phyloP scores from a whole-genome alignment of 92 coral and sea anemone genomes.

The Palythoa grandiflora region DNA sequence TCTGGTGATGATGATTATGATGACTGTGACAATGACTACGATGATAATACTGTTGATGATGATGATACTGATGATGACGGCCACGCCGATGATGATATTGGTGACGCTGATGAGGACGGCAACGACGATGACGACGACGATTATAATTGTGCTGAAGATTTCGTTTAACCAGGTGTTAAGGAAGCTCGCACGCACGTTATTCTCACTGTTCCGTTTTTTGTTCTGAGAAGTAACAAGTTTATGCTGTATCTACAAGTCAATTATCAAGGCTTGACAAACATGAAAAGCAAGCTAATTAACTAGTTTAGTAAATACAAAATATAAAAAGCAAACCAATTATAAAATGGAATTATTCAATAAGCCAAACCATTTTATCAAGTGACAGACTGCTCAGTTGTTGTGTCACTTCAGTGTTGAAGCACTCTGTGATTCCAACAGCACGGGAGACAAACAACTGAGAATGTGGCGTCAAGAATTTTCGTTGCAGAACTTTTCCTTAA shows the following conservation, averaged over 20 bases:
- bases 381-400: not conserved
- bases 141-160: too few species aligned
- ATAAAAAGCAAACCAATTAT: slow-evolving; percentile 27
- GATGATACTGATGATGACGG: too few species aligned
- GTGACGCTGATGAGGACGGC: too few species aligned
- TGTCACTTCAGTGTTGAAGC: not conserved
- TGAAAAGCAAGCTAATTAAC: not conserved
- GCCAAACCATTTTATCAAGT: not conserved
- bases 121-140: too few species aligned
- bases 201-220: too few species aligned
- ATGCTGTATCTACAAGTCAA: not conserved
- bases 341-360: not conserved
- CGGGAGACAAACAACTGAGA: not conserved
- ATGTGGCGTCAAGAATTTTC: slow-evolving; percentile 28
- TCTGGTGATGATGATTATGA: too few species aligned
- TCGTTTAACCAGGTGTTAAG: too few species aligned
- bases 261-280: not conserved
- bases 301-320: slow-evolving; percentile 9
- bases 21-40: too few species aligned
- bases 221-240: not conserved
- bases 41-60: too few species aligned
- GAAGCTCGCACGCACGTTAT: too few species aligned
- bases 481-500: slow-evolving; percentile 7
- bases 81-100: too few species aligned
- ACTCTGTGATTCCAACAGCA: not conserved